Percentiles rank a stretch among this genome's conserved stretches.
These are phyloP conservation scores for Girardinichthys multiradiatus DNA, from an alignment of 2,113 vertebrate genomes.

Conservation along the genomic window DNA sequence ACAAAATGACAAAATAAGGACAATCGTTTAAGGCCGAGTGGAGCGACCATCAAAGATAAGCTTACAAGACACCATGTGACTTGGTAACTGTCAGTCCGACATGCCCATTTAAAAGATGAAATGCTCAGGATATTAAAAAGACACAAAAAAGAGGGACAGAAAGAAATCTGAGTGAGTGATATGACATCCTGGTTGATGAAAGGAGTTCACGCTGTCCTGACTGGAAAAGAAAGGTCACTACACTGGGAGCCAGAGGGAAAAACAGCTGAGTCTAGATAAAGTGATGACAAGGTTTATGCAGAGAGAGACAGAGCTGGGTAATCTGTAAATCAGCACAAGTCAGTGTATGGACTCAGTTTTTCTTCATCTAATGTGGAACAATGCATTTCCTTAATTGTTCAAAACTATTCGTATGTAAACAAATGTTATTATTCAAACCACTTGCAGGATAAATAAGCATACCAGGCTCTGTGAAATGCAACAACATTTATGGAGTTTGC, in stretches of 20 bases:
- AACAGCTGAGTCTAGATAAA: slow-evolving; percentile 54
- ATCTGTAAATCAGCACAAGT: slow-evolving; percentile 3
- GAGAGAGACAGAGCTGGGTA: slow-evolving; percentile 5
- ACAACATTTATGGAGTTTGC: slow-evolving; percentile 15
- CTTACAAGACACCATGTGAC: slow-evolving; percentile 7
- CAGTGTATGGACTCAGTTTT: not conserved
- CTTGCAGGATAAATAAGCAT: slow-evolving; percentile 10
- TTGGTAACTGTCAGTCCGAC: not conserved
- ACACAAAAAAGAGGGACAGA: not conserved
- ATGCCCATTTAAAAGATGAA: slow-evolving; percentile 20
- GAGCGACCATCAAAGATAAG: not conserved
- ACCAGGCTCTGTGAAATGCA: slow-evolving; percentile 1
- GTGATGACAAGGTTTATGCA: slow-evolving; percentile 47
- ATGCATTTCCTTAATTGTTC: not conserved
- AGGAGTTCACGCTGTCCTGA: slow-evolving; percentile 51
- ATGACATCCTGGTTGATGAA: slow-evolving; percentile 46
- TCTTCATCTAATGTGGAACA: not conserved
- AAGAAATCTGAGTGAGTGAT: slow-evolving; percentile 25
- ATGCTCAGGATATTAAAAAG: slow-evolving; percentile 2
- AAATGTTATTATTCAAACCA: not conserved
- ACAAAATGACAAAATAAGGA: not conserved
- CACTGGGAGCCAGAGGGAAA: slow-evolving; percentile 37
- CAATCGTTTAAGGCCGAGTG: not conserved
- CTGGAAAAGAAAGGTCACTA: slow-evolving; percentile 57
- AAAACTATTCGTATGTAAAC: not conserved